These are phyloP conservation scores for Drosophila yooni DNA, from an alignment of 2,888 invertebrate species.

Conservation along the genomic window DNA sequence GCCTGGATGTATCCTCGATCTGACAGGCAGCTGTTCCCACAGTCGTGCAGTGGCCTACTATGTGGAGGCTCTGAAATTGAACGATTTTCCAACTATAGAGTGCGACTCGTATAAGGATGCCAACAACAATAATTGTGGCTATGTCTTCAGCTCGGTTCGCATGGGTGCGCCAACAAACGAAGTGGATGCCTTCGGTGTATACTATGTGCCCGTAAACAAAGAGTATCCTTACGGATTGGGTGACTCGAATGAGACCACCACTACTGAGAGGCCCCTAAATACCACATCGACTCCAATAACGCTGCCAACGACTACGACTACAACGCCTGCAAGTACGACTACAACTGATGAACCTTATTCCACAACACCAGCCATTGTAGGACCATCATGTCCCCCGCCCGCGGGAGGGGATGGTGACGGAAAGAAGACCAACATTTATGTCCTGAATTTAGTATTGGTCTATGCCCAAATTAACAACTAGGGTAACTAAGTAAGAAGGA, in stretches of 20 bases:
- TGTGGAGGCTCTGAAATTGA: slow-evolving; percentile 83
- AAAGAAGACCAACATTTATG: slow-evolving; percentile 51
- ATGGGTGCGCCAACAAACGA: slow-evolving; percentile 76
- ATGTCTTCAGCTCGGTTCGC: slow-evolving; percentile 58
- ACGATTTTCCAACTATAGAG: slow-evolving; percentile 77
- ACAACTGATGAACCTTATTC: background rate
- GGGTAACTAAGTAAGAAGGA: background rate
- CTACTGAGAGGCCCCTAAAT: slow-evolving; percentile 20
- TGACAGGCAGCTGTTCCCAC: slow-evolving; percentile 85
- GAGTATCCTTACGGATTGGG: slow-evolving; percentile 75
- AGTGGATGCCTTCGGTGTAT: slow-evolving; percentile 75
- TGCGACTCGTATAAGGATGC: slow-evolving; percentile 72
- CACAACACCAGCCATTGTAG: slow-evolving; percentile 5
- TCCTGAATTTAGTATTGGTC: slow-evolving; percentile 64
- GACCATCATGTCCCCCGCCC: slow-evolving; percentile 15
- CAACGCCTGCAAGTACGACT: background rate
- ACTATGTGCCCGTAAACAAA: slow-evolving; percentile 77
- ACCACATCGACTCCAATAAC: too few species aligned
- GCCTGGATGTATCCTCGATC: slow-evolving; percentile 85
- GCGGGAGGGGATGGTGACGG: slow-evolving; percentile 29
- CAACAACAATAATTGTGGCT: slow-evolving; percentile 68
- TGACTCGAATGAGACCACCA: slow-evolving; percentile 7
- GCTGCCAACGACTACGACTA: too few species aligned
- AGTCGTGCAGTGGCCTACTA: slow-evolving; percentile 84
- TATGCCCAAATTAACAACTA: slow-evolving; percentile 54